Conservation (phyloP, 2,797 vertebrate genomes). For the Rhodeus uyekii region DNA sequence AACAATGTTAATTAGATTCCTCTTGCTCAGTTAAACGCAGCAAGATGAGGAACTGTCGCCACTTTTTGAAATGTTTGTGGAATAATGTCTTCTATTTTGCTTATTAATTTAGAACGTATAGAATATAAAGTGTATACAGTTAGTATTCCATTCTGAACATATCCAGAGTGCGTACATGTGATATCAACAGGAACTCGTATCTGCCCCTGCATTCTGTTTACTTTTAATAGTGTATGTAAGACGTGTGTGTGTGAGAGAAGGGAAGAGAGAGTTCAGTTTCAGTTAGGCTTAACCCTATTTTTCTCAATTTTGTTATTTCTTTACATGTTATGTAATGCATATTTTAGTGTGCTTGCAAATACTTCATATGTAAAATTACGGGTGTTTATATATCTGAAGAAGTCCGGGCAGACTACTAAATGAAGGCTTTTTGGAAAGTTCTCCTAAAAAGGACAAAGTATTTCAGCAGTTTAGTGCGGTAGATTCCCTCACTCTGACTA, state of each 20-base stretch:
- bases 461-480: conserved; percentile 61
- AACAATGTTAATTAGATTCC: background rate
- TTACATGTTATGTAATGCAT: conserved; percentile 11
- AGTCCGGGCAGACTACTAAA: conserved; percentile 19
- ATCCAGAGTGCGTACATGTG: conserved; percentile 12
- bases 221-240: conserved; percentile 11
- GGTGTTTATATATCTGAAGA: conserved; percentile 49
- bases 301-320: conserved; percentile 25
- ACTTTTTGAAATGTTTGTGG: background rate
- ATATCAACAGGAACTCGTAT: conserved; percentile 13
- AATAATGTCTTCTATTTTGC: background rate
- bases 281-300: conserved; percentile 40
- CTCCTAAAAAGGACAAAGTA: conserved; percentile 83
- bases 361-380: conserved; percentile 47
- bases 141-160: background rate
- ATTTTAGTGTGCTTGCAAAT: conserved; percentile 6
- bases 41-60: background rate
- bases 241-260: conserved; percentile 12
- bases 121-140: too few relatives aligned
- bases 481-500: conserved; percentile 34
- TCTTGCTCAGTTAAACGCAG: background rate
- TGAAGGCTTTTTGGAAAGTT: conserved; percentile 61
- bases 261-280: too few relatives aligned
- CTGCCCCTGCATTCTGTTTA: conserved; percentile 21
- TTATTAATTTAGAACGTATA: background rate